These are phyloP conservation scores for Cyphomyrus discorhynchus DNA, from an alignment of 2,113 vertebrate genomes.

Conservation along the genomic window DNA sequence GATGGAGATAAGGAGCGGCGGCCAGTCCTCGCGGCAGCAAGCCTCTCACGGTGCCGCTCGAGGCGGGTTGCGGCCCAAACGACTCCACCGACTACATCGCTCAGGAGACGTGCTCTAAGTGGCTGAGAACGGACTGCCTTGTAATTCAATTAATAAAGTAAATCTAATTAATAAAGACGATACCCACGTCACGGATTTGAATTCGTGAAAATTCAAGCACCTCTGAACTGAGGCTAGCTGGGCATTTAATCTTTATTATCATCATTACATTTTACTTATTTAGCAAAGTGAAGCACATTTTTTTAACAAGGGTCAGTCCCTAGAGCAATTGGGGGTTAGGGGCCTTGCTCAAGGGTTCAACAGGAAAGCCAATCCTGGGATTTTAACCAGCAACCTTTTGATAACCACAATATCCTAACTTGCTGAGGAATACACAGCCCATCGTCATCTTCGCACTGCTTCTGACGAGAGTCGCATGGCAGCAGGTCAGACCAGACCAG, in stretches of 20 bases:
- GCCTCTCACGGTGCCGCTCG: background rate
- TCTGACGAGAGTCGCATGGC: background rate
- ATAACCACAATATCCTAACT: background rate
- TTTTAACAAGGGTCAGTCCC: background rate
- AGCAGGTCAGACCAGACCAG: background rate
- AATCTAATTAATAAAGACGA: background rate
- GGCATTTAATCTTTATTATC: background rate
- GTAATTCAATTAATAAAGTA: constrained; percentile 13
- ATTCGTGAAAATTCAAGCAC: background rate
- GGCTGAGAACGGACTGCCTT: background rate
- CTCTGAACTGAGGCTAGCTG: background rate
- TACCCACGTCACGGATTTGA: background rate
- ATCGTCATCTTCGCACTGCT: background rate
- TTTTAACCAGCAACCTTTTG: background rate
- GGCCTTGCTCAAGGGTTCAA: background rate
- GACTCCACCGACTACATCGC: background rate
- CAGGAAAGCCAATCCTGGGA: background rate
- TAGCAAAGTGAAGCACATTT: background rate
- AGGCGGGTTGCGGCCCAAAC: background rate
- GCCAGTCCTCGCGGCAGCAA: background rate
- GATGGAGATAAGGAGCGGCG: constrained; percentile 21
- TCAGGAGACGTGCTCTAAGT: background rate
- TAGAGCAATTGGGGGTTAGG: background rate
- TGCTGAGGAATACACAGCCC: background rate
- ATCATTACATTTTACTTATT: background rate